A percentile compares a stretch with the other conserved stretches of the same genome.
Conservation (phyloP, 2,888 invertebrate species). For the Zygothrica quintamaculata region DNA sequence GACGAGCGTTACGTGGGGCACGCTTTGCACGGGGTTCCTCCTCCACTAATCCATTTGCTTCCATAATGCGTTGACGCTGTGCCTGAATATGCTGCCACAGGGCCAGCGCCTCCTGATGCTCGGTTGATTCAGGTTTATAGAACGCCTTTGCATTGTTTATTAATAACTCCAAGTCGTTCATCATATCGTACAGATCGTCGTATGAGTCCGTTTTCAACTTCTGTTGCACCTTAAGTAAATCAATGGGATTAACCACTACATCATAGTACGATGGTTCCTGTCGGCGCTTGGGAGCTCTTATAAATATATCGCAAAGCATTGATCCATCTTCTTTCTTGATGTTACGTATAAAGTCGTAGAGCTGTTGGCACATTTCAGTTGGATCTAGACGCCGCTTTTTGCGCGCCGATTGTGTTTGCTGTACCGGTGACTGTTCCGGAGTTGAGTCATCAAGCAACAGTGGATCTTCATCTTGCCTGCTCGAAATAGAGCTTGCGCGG, state of each 20-base stretch:
- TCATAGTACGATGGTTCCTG: constrained; percentile 96
- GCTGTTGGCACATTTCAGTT: constrained; percentile 94
- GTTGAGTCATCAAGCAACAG: constrained; percentile 87
- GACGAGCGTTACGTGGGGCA: constrained; percentile 80
- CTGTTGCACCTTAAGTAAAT: constrained; percentile 95
- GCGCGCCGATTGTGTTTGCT: constrained; percentile 69
- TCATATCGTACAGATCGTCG: constrained; percentile 95
- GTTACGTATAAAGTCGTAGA: constrained; percentile 95
- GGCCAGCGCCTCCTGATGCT: constrained; percentile 94
- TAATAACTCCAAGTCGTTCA: constrained; percentile 94
- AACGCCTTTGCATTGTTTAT: constrained; percentile 98
- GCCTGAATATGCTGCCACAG: constrained; percentile 92
- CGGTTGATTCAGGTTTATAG: constrained; percentile 93
- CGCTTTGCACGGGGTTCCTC: constrained; percentile 81
- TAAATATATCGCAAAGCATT: constrained; percentile 96
- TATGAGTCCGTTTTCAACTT: constrained; percentile 99
- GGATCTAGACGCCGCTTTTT: constrained; percentile 79
- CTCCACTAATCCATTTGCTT: constrained; percentile 80
- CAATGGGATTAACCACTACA: constrained; percentile 97
- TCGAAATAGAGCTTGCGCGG: constrained; percentile 93
- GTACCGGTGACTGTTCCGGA: constrained; percentile 84
- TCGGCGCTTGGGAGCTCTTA: constrained; percentile 96
- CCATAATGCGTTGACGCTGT: constrained; percentile 82
- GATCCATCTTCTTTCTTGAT: constrained; percentile 96
- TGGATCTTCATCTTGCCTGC: constrained; percentile 89